Conservation (phyloP, 2,888 invertebrate species). For the Hyposoter didymator region DNA sequence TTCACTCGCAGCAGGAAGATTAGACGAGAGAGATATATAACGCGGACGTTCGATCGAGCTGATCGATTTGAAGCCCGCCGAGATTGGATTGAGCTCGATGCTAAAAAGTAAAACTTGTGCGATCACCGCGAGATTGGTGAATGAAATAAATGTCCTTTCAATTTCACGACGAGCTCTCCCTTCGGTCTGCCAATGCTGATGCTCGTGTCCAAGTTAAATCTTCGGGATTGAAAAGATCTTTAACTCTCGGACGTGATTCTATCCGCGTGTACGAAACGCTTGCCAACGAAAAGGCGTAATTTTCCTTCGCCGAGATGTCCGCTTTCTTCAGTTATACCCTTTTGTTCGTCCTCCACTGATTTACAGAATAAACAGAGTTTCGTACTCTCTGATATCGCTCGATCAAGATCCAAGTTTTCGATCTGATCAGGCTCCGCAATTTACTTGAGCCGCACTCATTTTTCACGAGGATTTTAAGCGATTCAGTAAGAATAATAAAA, state of each 20-base stretch:
- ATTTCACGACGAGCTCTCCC: constrained; percentile 26
- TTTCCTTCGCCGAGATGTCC: neutral
- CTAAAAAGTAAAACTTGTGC: constrained; percentile 36
- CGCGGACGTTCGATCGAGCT: constrained; percentile 36
- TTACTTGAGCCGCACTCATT: constrained; percentile 1
- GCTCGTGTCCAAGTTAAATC: constrained; percentile 48
- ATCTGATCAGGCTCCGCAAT: neutral
- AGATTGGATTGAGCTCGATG: constrained; percentile 15
- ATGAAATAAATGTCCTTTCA: constrained; percentile 44
- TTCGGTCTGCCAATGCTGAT: constrained; percentile 1
- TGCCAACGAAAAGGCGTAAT: constrained; percentile 19
- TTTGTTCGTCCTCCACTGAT: neutral
- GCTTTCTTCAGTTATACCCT: neutral
- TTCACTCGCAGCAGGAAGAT: neutral
- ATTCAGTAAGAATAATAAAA: neutral
- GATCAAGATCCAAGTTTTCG: constrained; percentile 46
- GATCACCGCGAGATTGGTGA: constrained; percentile 22
- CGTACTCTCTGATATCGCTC: constrained; percentile 24
- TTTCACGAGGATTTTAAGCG: neutral
- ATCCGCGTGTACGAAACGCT: neutral
- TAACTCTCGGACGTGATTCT: constrained; percentile 32
- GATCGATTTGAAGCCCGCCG: constrained; percentile 35
- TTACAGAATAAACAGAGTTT: constrained; percentile 1
- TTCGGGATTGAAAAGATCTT: constrained; percentile 44
- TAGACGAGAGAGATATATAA: neutral